A percentile compares a stretch with the other conserved stretches of the same genome.
Evolutionary conservation across 2,888 invertebrate species (phyloP).

Genomic region (Noctua pronuba): DNA sequence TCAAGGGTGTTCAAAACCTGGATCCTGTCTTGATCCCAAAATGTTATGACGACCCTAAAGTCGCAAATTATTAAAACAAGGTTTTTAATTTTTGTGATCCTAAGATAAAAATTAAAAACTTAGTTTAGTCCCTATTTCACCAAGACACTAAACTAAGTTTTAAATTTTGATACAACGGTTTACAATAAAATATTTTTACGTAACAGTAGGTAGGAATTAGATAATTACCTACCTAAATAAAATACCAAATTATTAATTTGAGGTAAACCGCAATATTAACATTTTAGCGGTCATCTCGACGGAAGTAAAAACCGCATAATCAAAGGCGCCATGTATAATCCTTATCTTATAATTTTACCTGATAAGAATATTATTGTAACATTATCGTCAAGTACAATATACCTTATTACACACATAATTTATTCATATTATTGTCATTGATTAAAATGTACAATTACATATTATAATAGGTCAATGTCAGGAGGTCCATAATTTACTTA

Average conservation of each 20-base stretch:
- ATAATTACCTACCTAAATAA: neutral
- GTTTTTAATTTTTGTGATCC: neutral
- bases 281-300: neutral
- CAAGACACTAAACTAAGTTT: neutral
- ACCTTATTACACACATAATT: neutral
- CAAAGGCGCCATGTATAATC: constrained; percentile 23
- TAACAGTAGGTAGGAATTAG: neutral
- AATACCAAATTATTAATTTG: neutral
- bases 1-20: neutral
- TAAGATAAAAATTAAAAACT: neutral
- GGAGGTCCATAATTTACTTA: neutral
- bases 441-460: neutral
- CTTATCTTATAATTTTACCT: constrained; percentile 6
- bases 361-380: constrained; percentile 35
- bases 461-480: neutral
- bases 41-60: neutral
- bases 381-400: neutral
- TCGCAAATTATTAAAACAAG: neutral
- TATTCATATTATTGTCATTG: neutral
- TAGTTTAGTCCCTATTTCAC: no score
- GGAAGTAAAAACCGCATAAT: constrained; percentile 19
- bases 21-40: neutral
- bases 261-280: neutral
- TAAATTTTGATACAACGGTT: neutral
- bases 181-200: neutral